A percentile compares a stretch with the other conserved stretches of the same genome.
phyloP scores from a whole-genome alignment of 1,140 invertebrate species.

The Maconellicoccus hirsutus region DNA sequence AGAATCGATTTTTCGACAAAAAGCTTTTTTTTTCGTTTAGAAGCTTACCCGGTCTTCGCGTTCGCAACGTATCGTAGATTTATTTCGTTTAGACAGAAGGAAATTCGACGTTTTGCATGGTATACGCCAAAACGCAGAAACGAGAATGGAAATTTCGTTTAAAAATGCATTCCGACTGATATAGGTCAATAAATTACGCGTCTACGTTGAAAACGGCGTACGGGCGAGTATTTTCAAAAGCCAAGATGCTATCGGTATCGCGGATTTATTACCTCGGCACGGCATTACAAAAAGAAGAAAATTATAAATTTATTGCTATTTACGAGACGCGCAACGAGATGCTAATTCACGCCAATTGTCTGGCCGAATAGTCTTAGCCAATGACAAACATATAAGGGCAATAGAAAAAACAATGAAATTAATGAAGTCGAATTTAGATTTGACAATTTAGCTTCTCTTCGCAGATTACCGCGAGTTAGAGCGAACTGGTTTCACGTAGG shows the following conservation, averaged over 20 bases:
- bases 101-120: not conserved
- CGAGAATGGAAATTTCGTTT: slow-evolving; percentile 3
- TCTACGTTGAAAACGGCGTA: no score
- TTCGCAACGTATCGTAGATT: not conserved
- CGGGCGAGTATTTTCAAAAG: not conserved
- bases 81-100: not conserved
- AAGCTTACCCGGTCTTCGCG: not conserved
- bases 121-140: not conserved
- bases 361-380: no score
- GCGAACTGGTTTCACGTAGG: not conserved
- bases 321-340: not conserved
- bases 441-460: not conserved
- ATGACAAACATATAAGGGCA: no score
- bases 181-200: slow-evolving; percentile 2
- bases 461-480: not conserved
- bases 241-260: not conserved
- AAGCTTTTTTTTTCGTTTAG: not conserved
- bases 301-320: not conserved
- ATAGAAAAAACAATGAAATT: not conserved
- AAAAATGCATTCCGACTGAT: slow-evolving; percentile 6
- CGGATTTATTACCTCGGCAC: not conserved
- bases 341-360: slow-evolving; percentile 7
- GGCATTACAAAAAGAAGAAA: not conserved
- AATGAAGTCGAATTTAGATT: not conserved
- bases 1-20: not conserved